Evolutionary conservation across 35 echinoderm and acorn worm species (phyloP).

Genomic region (Apostichopus californicus): DNA sequence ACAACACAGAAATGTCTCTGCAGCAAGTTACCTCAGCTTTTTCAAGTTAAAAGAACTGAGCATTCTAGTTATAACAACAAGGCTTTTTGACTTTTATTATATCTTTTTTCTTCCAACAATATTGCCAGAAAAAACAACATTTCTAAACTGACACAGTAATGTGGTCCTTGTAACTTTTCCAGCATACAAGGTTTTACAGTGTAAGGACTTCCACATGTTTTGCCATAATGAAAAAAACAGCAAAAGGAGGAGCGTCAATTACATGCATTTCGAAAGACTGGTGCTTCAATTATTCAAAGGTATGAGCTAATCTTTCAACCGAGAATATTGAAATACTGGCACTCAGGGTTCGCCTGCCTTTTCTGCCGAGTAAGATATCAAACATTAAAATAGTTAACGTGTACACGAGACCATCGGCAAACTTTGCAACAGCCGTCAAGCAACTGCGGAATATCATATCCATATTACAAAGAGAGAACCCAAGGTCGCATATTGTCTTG

Average conservation of each 20-base stretch:
- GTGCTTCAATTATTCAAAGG: not conserved
- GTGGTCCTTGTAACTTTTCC: too few species aligned
- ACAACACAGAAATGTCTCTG: too few species aligned
- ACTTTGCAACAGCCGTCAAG: not conserved
- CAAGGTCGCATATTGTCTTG: too few species aligned
- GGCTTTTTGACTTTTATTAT: too few species aligned
- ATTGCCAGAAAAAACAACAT: too few species aligned
- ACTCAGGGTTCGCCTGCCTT: not conserved
- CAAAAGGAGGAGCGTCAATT: conserved; percentile 21
- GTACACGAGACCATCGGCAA: conserved; percentile 26
- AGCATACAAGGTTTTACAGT: too few species aligned
- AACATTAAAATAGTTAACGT: not conserved
- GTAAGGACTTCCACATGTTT: conserved; percentile 19
- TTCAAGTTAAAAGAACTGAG: too few species aligned
- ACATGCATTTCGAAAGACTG: conserved; percentile 24
- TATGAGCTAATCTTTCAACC: conserved; percentile 30
- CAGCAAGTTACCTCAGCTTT: too few species aligned
- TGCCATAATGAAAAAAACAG: not conserved
- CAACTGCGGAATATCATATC: not conserved
- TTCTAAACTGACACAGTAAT: too few species aligned
- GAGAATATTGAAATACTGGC: conserved; percentile 36
- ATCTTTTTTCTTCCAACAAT: too few species aligned
- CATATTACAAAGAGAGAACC: too few species aligned
- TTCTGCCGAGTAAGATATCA: not conserved
- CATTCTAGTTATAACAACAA: too few species aligned